phyloP scores from a whole-genome alignment of 2,113 vertebrate genomes.

The Opisthocomus hoazin region DNA sequence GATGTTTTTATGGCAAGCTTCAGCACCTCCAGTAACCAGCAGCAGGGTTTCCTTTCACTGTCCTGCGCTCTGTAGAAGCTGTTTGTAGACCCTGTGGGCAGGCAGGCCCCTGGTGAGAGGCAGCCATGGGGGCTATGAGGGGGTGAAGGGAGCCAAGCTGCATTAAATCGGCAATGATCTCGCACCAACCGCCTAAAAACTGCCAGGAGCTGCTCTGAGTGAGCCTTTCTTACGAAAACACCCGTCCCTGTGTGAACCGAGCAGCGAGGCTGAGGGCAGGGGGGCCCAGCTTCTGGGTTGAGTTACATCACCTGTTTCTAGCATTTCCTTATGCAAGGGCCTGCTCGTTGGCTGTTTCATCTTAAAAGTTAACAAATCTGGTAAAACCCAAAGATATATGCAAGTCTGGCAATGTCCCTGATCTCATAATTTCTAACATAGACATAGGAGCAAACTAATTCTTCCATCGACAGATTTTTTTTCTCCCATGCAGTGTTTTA shows the following conservation, averaged over 20 bases:
- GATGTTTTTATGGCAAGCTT: fast-evolving
- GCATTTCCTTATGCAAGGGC: neutral
- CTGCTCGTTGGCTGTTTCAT: neutral
- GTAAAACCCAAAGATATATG: neutral
- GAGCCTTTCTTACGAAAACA: neutral
- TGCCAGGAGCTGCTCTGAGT: neutral
- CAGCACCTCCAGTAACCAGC: neutral
- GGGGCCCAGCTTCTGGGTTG: neutral
- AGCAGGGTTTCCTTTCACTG: neutral
- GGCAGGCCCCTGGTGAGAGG: neutral
- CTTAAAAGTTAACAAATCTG: neutral
- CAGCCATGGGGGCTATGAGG: neutral
- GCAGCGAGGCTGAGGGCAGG: neutral
- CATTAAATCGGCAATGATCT: neutral
- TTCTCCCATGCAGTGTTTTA: neutral
- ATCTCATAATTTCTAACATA: neutral
- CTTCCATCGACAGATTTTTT: neutral
- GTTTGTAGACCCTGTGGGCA: neutral
- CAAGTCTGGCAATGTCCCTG: neutral
- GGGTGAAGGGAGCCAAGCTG: neutral
- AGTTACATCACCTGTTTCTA: neutral
- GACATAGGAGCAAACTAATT: neutral
- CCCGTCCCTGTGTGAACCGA: neutral
- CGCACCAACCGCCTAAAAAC: neutral
- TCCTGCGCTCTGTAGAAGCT: fast-evolving